Evolutionary conservation across 2,113 vertebrate genomes (phyloP), one percentile per base, ranked within the genome.

Genomic region (Etheostoma cragini): DNA sequence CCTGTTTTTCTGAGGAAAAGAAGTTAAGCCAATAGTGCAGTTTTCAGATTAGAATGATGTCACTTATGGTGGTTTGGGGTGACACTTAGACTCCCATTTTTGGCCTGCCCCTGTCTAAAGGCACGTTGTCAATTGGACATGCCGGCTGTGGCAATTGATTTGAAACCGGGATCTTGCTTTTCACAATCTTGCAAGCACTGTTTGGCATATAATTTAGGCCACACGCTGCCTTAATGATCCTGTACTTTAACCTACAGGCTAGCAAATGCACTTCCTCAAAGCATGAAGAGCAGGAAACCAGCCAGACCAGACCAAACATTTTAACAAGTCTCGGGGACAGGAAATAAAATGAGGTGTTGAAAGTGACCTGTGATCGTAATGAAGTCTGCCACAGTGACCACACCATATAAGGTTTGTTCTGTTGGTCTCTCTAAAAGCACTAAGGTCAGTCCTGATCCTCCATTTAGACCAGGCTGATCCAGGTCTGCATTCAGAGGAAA

Each of bases 271-370:
- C 52, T 76, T 78, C 21, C 45, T 82, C 14, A 80, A 67, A 74
- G 62, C 10, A 67, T 46, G 52, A 81, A 50, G 45, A 72, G 80
- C 80, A 77, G 87, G 69, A 79, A 85, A 78, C 47, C 49, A 64
- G 66, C 76, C 81, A 85, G 72, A 82, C 72, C 74, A 58, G 75
- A 85, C 62, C 72, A 86, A 78, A 85, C 42, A 79, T 73, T 78
- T 78, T 54, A 72, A 68, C 75, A 76, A 42, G 49, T 64, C 73
- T 83, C 21, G 30, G 50, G 52, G 71, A 72, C n/a, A 30, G 66
- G 52, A 49, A 84, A 82, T 74, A 78, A 24, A 86, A 88, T 86
- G 77, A 84, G 57, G 83, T 91, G 82, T 69, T 89, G 86, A 89
- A 84, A 82, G 83, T 86, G 76, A 82, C 80, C 83, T 68, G 66